Base-by-base conservation (phyloP, 2,113 vertebrate genomes). In the Phalacrocorax carbo region DNA sequence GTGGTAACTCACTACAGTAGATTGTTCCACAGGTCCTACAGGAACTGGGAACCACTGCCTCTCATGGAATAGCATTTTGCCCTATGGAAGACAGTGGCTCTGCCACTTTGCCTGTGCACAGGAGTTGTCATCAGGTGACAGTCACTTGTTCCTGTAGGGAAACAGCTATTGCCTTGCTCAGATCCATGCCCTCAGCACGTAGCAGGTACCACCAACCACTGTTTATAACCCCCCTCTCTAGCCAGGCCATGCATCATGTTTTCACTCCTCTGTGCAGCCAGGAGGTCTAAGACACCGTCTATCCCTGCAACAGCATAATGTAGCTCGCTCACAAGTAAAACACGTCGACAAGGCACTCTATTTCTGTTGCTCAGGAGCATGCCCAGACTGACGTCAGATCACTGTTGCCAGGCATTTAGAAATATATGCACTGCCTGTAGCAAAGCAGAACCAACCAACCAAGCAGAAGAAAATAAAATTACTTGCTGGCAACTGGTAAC, bases 21-120 rank as follows among this genome's bases (percentile, higher is more conserved):
- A 27, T 21, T 0, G 0, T 34, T 49, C 66, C 73, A 25, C 46
- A n/a, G 73, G 25, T 48, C 52, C 66, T 34, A 18, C 2, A 0
- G 54, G 21, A 55, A 55, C 21, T 4, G 30, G 52, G 70, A 73
- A 11, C 15, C 2, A 6, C 23, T 4, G 65, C 23, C 49, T 14
- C 1, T 49, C 51, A 7, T 0, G 3, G n/a, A 40, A 15, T 0
- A 3, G 5, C 12, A 26, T 19, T 81, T 57, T n/a, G 29, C 76
- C 52, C 29, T 10, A 0, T 1, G 27, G 46, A 51, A 16, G 51
- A 15, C 18, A 5, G 61, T 0, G 9, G 40, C 66, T 32, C 71
- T 55, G 76, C 30, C 49, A 2, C 54, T n/a, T 13, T 17, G 77
- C 54, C 54, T 36, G 2, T 1, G 20, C 76, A 5, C 60, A 18